Percentiles rank a stretch among this genome's conserved stretches.
phyloP scores from a whole-genome alignment of 2,888 invertebrate species.

The Steinernema hermaphroditum region DNA sequence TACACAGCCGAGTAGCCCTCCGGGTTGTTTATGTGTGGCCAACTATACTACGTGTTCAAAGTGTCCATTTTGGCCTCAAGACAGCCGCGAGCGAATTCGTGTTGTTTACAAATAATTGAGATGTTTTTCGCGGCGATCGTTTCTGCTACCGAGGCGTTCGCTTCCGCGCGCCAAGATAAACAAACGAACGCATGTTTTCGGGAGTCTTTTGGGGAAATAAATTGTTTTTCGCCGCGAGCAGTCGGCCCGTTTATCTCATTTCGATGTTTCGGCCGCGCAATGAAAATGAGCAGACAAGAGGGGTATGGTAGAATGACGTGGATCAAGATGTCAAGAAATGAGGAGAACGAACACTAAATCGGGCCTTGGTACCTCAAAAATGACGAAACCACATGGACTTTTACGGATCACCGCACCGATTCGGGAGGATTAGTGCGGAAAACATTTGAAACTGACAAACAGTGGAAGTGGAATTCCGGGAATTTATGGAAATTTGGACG shows the following conservation, averaged over 20 bases:
- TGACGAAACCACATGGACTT: not conserved
- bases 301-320: not conserved
- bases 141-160: not conserved
- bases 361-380: no score
- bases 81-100: conserved; percentile 17
- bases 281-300: not conserved
- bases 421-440: no score
- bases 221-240: not conserved
- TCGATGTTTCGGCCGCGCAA: not conserved
- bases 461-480: no score
- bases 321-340: no score
- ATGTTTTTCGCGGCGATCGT: conserved; percentile 16
- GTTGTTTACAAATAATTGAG: conserved; percentile 28
- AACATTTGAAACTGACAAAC: no score
- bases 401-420: not conserved
- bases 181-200: conserved; percentile 19
- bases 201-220: conserved; percentile 10
- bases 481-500: no score
- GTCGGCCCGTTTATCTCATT: conserved; percentile 1
- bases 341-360: no score
- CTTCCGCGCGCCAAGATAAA: conserved; percentile 13
- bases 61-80: conserved; percentile 13
- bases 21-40: no score
- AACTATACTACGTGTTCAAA: not conserved
- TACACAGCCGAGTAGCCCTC: no score